Conservation (phyloP, 2,113 vertebrate genomes). For the Platysteira castanea region DNA sequence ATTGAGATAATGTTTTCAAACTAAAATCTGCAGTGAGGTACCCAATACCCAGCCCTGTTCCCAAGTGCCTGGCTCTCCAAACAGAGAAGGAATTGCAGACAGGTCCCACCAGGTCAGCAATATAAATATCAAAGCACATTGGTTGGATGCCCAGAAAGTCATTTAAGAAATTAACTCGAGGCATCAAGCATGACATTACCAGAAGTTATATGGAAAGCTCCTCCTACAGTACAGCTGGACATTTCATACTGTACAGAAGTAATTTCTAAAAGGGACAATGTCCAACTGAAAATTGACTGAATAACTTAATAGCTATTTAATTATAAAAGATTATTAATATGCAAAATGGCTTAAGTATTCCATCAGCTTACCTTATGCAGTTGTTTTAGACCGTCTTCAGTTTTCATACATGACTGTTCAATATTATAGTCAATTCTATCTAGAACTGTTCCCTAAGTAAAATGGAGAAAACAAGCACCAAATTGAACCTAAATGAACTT, state of each 20-base stretch:
- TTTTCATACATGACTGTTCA: slow-evolving; percentile 94
- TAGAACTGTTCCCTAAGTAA: slow-evolving; percentile 89
- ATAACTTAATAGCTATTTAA: neutral
- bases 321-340: neutral
- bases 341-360: neutral
- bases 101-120: neutral
- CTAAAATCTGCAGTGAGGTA: neutral
- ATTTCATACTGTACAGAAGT: neutral
- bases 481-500: neutral
- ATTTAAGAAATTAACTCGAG: neutral
- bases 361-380: slow-evolving; percentile 88
- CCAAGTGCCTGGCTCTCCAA: neutral
- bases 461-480: neutral
- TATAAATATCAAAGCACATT: neutral
- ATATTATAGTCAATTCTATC: slow-evolving; percentile 99
- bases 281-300: neutral
- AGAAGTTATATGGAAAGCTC: neutral
- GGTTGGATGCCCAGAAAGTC: neutral
- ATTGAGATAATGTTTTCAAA: neutral
- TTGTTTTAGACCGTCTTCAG: slow-evolving; percentile 94
- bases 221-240: neutral
- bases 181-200: neutral
- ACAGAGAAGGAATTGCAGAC: neutral
- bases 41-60: neutral
- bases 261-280: neutral